Evolutionary conservation across 2,113 vertebrate species (phyloP).

Genomic region (Pungitius pungitius): DNA sequence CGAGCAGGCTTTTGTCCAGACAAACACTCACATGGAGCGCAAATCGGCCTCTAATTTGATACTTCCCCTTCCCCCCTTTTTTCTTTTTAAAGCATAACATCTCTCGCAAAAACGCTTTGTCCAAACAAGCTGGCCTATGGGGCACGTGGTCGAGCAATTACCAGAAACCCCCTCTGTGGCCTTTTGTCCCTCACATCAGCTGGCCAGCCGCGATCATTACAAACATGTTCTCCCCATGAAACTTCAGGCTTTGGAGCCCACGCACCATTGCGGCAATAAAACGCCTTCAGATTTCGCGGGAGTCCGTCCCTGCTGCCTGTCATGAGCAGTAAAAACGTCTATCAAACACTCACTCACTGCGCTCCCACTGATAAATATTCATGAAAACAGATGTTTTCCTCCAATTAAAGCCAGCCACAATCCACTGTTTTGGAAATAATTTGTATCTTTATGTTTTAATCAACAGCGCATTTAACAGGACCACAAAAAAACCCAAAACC

Average conservation of each 20-base stretch:
- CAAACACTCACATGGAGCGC: slow-evolving; percentile 51
- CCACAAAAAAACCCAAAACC: slow-evolving; percentile 42
- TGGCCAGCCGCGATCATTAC: slow-evolving; percentile 57
- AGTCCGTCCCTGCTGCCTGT: slow-evolving; percentile 48
- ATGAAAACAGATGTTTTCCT: slow-evolving; percentile 80
- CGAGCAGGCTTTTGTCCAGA: slow-evolving; percentile 46
- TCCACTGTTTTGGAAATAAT: slow-evolving; percentile 73
- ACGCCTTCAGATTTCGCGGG: slow-evolving; percentile 52
- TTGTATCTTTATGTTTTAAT: slow-evolving; percentile 64
- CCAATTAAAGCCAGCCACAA: slow-evolving; percentile 70
- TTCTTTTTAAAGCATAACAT: slow-evolving; percentile 17
- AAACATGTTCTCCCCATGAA: slow-evolving; percentile 47
- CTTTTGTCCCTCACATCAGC: slow-evolving; percentile 59
- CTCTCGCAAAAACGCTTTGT: slow-evolving; percentile 42
- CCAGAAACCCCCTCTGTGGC: slow-evolving; percentile 49
- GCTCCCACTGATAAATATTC: slow-evolving; percentile 78
- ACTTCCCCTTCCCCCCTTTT: slow-evolving; percentile 4
- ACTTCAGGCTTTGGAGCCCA: slow-evolving; percentile 53
- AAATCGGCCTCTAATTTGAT: slow-evolving; percentile 49
- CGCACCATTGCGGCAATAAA: slow-evolving; percentile 23
- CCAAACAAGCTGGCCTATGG: slow-evolving; percentile 45
- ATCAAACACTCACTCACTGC: slow-evolving; percentile 62
- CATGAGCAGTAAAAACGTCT: slow-evolving; percentile 42
- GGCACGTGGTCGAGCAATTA: slow-evolving; percentile 72
- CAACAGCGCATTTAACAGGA: slow-evolving; percentile 50